Base-by-base conservation (phyloP, 2,888 invertebrate species). In the Andrena haemorrhoa region DNA sequence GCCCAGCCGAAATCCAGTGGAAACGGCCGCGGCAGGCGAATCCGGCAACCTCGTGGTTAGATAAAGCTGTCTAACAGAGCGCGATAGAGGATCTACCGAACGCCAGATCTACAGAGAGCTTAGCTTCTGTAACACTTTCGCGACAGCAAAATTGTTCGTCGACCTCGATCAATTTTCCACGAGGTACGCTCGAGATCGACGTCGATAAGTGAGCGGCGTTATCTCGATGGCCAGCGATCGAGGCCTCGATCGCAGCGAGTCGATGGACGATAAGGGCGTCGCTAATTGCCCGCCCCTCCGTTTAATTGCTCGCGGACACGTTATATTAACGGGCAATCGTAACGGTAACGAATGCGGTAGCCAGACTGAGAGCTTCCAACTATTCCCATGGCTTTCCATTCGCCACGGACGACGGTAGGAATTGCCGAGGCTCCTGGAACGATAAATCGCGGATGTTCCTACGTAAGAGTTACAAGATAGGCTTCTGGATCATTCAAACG, bases 211-310 rank as follows among this genome's bases (percentile, higher is more conserved):
- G 20, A 60, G 31, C 65, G 58, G 56, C 49, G 65, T 79, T 69
- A 72, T 79, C 60, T 61, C 70, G 65, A 63, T 63, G 35, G 12
- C 65, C 74, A 74, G 74, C 8, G 26, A 23, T 47, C 49, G 49
- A 49, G 56, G 73, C 73, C 69, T 26, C 72, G 16, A 76, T 82
- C 81, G 73, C 80, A 49, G 41, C n/a, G 64, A 83, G n/a, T 51
- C 58, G 83, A 79, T 75, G 41, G 10, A 79, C 70, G 84, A 74
- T 84, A 84, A 84, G 56, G 51, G 35, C 41, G 33, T 66, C 51
- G 71, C 83, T 83, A 83, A 83, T 83, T 83, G 78, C 68, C 31
- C 63, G 77, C 75, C 82, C 71, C 64, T 72, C 53, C 58, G 68
- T 77, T 75, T 83, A 82, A 83, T 82, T 83, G 78, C 64, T 23